Conservation (phyloP, 2,888 invertebrate genomes). For the Ornithoptera priamus region DNA sequence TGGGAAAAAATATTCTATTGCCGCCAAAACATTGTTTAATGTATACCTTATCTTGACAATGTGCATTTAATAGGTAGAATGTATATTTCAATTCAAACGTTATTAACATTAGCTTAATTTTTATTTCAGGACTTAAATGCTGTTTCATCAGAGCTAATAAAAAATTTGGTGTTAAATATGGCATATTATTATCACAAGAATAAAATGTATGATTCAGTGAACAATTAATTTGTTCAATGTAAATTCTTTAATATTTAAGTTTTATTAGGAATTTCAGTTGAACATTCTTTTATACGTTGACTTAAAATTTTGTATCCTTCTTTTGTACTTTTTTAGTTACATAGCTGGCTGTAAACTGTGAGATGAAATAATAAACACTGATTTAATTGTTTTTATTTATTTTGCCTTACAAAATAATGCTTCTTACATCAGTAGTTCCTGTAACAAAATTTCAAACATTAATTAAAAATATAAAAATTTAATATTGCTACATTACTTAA, state of each 20-base stretch:
- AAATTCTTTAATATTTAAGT: neutral
- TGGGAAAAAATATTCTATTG: no score
- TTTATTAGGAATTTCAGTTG: neutral
- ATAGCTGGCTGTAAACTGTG: conserved; percentile 12
- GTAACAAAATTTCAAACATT: conserved; percentile 53
- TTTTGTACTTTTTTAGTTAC: conserved; percentile 12
- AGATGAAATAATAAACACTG: conserved; percentile 7
- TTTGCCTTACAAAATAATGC: conserved; percentile 29
- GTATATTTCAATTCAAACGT: no score
- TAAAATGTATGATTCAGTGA: neutral
- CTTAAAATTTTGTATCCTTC: neutral
- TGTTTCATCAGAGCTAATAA: neutral
- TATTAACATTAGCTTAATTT: neutral
- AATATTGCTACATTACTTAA: neutral
- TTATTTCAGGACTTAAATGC: neutral
- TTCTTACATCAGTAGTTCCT: conserved; percentile 64
- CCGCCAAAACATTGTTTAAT: no score
- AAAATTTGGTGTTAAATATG: neutral
- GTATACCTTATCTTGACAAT: no score
- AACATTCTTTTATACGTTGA: neutral
- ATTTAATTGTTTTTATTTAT: conserved; percentile 42
- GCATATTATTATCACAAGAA: neutral
- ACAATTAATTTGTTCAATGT: neutral
- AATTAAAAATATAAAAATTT: neutral
- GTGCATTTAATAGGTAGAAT: no score